A percentile compares a stretch with the other conserved stretches of the same genome.
Evolutionary conservation across 2,888 invertebrate species (phyloP).

Genomic region (Andrena camellia): DNA sequence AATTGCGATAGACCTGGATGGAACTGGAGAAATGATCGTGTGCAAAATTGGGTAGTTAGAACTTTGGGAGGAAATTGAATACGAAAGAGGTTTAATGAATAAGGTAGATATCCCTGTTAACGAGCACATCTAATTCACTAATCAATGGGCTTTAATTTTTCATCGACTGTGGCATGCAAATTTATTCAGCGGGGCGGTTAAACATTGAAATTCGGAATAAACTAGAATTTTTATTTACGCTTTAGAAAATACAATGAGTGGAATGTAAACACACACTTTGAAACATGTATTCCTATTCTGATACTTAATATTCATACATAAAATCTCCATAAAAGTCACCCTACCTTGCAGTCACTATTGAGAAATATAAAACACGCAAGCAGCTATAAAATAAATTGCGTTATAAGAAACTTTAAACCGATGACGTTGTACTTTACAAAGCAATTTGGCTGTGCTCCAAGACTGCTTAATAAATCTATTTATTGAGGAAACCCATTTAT

Average conservation of each 20-base stretch:
- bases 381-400: constrained; percentile 17
- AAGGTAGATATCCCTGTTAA: too few relatives aligned
- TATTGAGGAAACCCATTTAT: constrained; percentile 24
- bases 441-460: constrained; percentile 39
- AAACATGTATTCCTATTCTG: background rate
- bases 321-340: background rate
- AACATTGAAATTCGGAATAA: too few relatives aligned
- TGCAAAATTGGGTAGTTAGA: too few relatives aligned
- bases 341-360: background rate
- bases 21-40: background rate
- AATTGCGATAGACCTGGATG: constrained; percentile 13
- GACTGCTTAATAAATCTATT: constrained; percentile 18
- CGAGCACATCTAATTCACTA: too few relatives aligned
- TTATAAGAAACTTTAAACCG: background rate
- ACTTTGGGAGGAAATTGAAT: too few relatives aligned
- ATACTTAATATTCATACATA: background rate
- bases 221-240: background rate
- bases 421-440: constrained; percentile 31
- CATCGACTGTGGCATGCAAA: too few relatives aligned
- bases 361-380: constrained; percentile 9
- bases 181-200: too few relatives aligned
- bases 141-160: too few relatives aligned
- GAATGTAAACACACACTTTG: background rate
- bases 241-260: background rate
- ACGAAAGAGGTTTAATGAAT: too few relatives aligned